Base-by-base conservation (phyloP, 2,888 invertebrate species). In the Acleris emargana region DNA sequence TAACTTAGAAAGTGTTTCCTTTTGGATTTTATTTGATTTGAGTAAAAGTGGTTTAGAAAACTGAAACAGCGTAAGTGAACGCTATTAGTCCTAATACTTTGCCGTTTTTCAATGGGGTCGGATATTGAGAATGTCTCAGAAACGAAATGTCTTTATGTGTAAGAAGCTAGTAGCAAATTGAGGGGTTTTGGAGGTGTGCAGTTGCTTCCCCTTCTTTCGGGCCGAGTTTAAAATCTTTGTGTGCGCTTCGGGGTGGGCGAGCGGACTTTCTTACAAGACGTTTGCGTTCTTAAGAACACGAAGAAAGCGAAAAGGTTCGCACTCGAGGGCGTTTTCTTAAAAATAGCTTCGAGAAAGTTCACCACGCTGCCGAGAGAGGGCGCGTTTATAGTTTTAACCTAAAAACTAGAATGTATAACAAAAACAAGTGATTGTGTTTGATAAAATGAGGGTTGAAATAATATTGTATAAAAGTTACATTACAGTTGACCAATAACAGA, bases 301-400 rank as follows among this genome's bases (percentile, higher is more conserved):
- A 91, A 91, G 90, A 91, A 92, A 89, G 76, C 81, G 83, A 84
- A 89, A 91, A 90, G 89, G 90, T 88, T 90, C 83, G 80, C 85
- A 85, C 87, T 91, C 84, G 85, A 86, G 76, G 82, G 81, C 78
- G 84, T 89, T 89, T 88, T 81, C 84, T 83, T 86, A 90, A 91
- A 91, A 91, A 91, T 87, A 78, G 72, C 70, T 67, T 73, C 82
- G 70, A 82, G 68, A 71, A 69, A 76, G 85, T 92, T 88, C 88
- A 43, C 17, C 61, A 71, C 64, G 25, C 28, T 59, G 58, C 74
- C 83, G 79, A 70, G 61, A 92, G 92, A 91, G 89, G 92, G 90
- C 92, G 89, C 73, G 57, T 68, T 72, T 67, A 69, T 16, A 49
- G 69, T 74, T 73, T 80, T 76, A 74, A 20, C 42, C 5, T 20